Percentiles rank a stretch among this genome's conserved stretches.
Conservation (phyloP, 2,888 invertebrate species). For the Macrostomum cliftonense region DNA sequence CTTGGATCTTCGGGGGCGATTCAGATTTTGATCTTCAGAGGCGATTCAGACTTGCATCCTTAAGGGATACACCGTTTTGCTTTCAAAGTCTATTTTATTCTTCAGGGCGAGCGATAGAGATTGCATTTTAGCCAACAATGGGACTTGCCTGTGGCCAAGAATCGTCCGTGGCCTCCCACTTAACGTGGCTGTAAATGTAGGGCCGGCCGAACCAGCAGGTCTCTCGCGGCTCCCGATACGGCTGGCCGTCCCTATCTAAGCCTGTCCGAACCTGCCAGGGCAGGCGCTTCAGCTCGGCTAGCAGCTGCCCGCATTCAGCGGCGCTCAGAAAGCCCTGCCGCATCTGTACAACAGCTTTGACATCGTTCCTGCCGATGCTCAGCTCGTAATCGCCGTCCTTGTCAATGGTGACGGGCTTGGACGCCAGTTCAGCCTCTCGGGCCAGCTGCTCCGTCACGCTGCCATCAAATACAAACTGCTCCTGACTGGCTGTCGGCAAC, state of each 20-base stretch:
- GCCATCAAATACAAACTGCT: no score
- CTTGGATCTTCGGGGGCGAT: no score
- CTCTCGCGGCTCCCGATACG: conserved; percentile 32
- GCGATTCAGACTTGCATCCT: no score
- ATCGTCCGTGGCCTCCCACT: not conserved
- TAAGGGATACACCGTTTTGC: no score
- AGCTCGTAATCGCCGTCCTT: not conserved
- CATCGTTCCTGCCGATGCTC: not conserved
- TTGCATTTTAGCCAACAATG: no score
- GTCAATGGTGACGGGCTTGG: not conserved
- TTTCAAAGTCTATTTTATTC: no score
- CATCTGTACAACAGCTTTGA: not conserved
- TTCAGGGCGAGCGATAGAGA: no score
- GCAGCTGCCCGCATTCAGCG: not conserved
- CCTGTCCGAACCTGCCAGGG: conserved; percentile 3
- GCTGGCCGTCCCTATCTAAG: conserved; percentile 15
- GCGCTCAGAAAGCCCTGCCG: not conserved
- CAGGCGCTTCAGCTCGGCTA: not conserved
- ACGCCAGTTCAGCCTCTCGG: no score
- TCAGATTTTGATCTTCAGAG: no score
- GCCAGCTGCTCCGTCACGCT: no score
- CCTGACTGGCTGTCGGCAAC: no score
- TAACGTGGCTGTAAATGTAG: conserved; percentile 37
- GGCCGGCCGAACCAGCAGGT: conserved; percentile 41
- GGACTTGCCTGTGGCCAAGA: no score